Conservation (phyloP, 2,797 vertebrate species). For the Pyrocephalus nanus region DNA sequence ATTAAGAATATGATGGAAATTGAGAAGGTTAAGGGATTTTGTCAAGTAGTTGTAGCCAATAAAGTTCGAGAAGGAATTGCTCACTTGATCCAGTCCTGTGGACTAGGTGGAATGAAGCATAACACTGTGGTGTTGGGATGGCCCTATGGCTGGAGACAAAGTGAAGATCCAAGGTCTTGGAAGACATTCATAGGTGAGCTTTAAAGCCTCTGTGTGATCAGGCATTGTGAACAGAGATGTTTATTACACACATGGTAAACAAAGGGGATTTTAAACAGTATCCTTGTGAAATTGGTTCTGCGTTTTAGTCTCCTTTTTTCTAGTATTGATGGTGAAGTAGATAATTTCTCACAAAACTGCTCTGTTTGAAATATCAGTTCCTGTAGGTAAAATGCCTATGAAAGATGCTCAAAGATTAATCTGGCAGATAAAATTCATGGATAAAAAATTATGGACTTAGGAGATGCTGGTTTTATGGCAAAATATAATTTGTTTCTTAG, state of each 20-base stretch:
- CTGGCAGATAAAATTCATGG: neutral
- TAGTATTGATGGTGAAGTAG: neutral
- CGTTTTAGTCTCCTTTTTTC: neutral
- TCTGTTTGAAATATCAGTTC: neutral
- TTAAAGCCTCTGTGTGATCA: neutral
- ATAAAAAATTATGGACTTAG: neutral
- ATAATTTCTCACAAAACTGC: neutral
- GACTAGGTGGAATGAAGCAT: conserved; percentile 97
- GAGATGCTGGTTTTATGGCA: neutral
- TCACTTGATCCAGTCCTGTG: conserved; percentile 96
- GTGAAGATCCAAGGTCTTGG: conserved; percentile 96
- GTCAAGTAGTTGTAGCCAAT: conserved; percentile 92
- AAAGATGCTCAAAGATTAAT: neutral
- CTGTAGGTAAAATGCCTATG: neutral
- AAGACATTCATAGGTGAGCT: conserved; percentile 96
- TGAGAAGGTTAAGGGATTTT: conserved; percentile 97
- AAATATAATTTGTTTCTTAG: neutral
- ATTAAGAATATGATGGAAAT: conserved; percentile 99
- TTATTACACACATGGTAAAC: neutral
- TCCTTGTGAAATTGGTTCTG: neutral
- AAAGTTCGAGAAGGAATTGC: conserved; percentile 93
- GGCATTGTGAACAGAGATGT: neutral
- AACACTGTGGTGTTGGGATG: conserved; percentile 97
- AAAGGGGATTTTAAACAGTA: neutral
- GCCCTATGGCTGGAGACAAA: conserved; percentile 98